phyloP scores from a whole-genome alignment of 2,113 vertebrate species.

The Brienomyrus brachyistius region DNA sequence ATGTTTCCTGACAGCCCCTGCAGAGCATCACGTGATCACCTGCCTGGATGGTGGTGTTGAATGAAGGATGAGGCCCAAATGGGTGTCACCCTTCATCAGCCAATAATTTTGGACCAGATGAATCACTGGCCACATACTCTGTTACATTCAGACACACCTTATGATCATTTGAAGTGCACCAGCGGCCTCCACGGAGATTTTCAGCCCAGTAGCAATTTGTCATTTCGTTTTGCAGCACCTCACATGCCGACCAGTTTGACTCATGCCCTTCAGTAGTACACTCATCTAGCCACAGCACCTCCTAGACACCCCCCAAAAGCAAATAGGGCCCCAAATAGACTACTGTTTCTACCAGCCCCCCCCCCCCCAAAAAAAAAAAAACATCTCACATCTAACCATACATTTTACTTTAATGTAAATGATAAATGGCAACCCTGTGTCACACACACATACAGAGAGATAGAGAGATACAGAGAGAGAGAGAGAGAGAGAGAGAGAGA shows the following conservation, averaged over 20 bases:
- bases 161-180: neutral
- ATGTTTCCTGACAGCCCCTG: neutral
- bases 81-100: neutral
- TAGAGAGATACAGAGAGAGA: no score
- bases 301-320: neutral
- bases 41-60: neutral
- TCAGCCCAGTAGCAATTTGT: neutral
- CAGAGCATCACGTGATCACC: neutral
- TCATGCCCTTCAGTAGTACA: neutral
- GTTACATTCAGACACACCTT: neutral
- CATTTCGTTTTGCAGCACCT: neutral
- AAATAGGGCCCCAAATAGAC: neutral
- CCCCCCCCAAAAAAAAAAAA: neutral
- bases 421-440: neutral
- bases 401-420: neutral
- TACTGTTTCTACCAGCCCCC: neutral
- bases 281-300: neutral
- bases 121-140: neutral
- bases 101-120: neutral
- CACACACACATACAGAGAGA: neutral
- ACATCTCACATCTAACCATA: neutral
- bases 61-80: neutral
- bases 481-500: no score
- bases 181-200: neutral
- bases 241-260: neutral